Evolutionary conservation across 2,797 vertebrate genomes (phyloP).

Genomic region (Cuniculus paca): DNA sequence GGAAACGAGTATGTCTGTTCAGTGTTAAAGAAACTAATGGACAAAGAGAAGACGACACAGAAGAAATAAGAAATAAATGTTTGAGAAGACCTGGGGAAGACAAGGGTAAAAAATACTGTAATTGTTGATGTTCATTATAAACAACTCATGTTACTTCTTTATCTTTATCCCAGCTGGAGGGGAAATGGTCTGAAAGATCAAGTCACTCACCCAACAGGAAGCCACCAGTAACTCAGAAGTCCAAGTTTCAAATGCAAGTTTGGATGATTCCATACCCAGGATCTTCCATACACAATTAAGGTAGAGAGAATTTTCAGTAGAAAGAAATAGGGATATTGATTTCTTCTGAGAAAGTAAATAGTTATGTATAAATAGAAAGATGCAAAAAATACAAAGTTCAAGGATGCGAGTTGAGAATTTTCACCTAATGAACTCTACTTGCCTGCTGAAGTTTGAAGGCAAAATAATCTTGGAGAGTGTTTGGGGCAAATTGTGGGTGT

Average conservation of each 20-base stretch:
- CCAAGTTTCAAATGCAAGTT: not conserved
- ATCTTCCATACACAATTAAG: not conserved
- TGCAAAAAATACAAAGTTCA: not conserved
- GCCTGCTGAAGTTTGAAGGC: not conserved
- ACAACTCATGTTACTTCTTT: not conserved
- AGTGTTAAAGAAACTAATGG: not conserved
- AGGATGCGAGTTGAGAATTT: not conserved
- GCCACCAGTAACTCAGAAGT: not conserved
- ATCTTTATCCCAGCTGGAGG: not conserved
- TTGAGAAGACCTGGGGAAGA: not conserved
- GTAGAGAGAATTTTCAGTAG: not conserved
- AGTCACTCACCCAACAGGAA: not conserved
- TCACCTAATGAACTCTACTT: not conserved
- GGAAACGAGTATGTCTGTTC: not conserved
- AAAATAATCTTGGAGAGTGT: not conserved
- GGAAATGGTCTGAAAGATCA: not conserved
- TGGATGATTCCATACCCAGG: not conserved
- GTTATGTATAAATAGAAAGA: not conserved
- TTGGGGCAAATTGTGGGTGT: not conserved
- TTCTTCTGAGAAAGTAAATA: not conserved
- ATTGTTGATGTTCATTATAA: not conserved
- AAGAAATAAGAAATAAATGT: not conserved
- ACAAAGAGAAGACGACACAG: not conserved
- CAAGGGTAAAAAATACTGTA: not conserved
- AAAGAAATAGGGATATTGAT: fast-evolving